A percentile compares a stretch with the other conserved stretches of the same genome.
phyloP scores from a whole-genome alignment of 2,113 vertebrate genomes.

The Clarias magur region DNA sequence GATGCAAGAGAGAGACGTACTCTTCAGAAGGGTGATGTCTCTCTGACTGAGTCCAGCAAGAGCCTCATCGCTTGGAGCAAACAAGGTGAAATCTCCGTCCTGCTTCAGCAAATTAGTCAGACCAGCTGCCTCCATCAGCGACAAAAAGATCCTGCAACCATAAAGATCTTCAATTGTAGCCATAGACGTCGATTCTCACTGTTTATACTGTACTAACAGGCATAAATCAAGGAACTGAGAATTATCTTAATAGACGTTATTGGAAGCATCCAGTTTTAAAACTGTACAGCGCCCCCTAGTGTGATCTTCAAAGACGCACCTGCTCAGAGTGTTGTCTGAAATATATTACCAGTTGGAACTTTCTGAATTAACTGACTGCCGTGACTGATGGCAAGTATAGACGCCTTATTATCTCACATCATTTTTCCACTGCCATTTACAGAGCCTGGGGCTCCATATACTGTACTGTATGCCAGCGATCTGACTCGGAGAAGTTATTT shows the following conservation, averaged over 20 bases:
- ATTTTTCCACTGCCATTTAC: neutral
- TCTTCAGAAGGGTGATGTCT: conserved; percentile 79
- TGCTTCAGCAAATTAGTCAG: conserved; percentile 83
- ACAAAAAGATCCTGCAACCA: conserved; percentile 84
- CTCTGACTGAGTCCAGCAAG: conserved; percentile 81
- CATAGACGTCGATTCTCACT: neutral
- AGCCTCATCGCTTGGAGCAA: conserved; percentile 91
- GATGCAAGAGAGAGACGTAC: conserved; percentile 58
- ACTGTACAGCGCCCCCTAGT: neutral
- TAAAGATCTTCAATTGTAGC: neutral
- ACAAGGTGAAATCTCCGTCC: conserved; percentile 88
- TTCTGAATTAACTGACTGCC: neutral
- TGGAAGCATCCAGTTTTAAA: neutral
- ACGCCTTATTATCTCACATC: neutral
- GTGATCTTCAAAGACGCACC: neutral
- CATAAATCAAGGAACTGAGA: neutral
- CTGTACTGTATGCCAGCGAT: too few relatives aligned
- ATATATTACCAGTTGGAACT: neutral
- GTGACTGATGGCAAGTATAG: neutral
- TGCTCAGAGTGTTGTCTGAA: neutral
- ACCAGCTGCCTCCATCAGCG: conserved; percentile 85
- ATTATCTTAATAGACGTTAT: neutral
- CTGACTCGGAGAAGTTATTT: neutral
- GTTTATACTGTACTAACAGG: neutral
- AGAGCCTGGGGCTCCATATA: neutral